Base-by-base conservation (phyloP, 2,888 invertebrate species). In the Julus scanicus region DNA sequence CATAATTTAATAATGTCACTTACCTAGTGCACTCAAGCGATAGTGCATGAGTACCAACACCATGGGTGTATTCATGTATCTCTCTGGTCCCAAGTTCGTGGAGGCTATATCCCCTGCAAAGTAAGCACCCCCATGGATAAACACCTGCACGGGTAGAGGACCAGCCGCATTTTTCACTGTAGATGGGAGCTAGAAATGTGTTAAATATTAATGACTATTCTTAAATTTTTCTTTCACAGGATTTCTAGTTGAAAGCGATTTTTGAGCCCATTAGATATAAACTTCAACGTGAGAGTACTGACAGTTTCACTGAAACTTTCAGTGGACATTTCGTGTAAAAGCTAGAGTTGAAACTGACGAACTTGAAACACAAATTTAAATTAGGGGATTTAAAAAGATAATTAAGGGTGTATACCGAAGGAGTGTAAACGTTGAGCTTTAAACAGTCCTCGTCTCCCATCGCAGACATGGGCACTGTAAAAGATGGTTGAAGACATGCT, bases 41-140 rank as follows among this genome's bases (percentile, higher is more conserved):
- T 89, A 89, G n/a, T 89, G 87, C 37, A 89, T 84, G 13, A 80
- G 20, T 15, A 89, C 89, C 20, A 89, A 37, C 6, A 89, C 87
- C 83, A 89, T 44, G 71, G 87, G 63, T 0, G 37, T 48, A 49
- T 89, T 84, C 84, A 89, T 87, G 84, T 87, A 86, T 40, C 87
- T 84, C 5, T 44, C 53, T 11, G 89, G 87, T n/a, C 84, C 84
- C 40, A n/a, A 57, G 20, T 40, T 1, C 6, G 80, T 37, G 0
- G 63, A 87, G 11, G 11, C 44, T 20, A 63, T 84, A 17, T 53
- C 44, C 2, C 89, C 89, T n/a, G 8, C 57, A 6, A 86, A 3
- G 86, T 39, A 89, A 11, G 15, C 89, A 13, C 89, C 89, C 15
- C 87, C 87, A 40, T 89, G 89, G 63, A 89, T 88, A 48, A 85